Base-by-base conservation (phyloP, 2,797 vertebrate genomes). In the Muscicapa comitata region DNA sequence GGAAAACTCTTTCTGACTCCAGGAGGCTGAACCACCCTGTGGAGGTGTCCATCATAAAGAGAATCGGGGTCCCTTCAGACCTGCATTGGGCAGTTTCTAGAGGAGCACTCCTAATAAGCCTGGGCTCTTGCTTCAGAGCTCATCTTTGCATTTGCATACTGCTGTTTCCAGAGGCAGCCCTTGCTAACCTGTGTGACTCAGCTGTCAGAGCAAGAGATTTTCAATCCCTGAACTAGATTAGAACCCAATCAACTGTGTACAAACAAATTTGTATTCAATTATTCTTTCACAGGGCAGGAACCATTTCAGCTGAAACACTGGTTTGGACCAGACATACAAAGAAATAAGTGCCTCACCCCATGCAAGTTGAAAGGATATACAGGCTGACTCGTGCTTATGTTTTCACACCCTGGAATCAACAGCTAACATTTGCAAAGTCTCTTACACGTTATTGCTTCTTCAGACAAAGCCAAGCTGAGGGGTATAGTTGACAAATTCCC, bases 401-500 rank as follows among this genome's bases (percentile, higher is more conserved):
- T 86, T 67, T 59, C n/a, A 70, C 18, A 77, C 6, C 4, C 50
- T 53, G 19, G 6, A 43, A 61, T 43, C 53, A 78, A 71, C n/a
- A 57, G 37, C 11, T 43, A 78, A 47, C 6, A 11, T 62, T 25
- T 85, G 6, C 10, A 43, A 85, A 78, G 37, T 37, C 28, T 67
- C 45, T 47, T 63, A 43, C 4, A 55, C 42, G 23, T n/a, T 63
- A 40, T 18, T n/a, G 28, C 17, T 33, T 74, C 55, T 58, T 31
- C 50, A 76, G 45, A 40, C 7, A 43, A 50, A 63, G 58, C 19
- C 29, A 84, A 58, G 13, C 14, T 43, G 19, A 47, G 15, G 13
- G 12, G 4, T 58, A 17, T 0, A 1, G 55, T 9, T 54, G 28
- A 26, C 31, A 25, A 1, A 0, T 59, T 19, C 16, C 45, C 20